Evolutionary conservation across 2,113 vertebrate species (phyloP).

Genomic region (Toxostoma redivivum): DNA sequence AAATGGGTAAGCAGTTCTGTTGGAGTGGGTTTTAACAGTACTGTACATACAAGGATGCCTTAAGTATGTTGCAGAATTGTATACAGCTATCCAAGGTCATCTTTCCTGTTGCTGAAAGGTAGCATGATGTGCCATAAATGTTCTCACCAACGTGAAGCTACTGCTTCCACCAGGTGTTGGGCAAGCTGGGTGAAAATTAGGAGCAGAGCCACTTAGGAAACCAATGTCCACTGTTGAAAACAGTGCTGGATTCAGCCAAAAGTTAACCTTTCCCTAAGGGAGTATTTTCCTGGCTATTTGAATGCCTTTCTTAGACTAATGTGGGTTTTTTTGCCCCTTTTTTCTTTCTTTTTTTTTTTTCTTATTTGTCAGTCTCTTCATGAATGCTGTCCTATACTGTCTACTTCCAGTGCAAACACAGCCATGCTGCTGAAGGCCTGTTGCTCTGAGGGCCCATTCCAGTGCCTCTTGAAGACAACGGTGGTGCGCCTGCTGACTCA

Average conservation of each 20-base stretch:
- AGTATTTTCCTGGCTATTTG: conserved; percentile 29
- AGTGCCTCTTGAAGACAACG: conserved; percentile 48
- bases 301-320: conserved; percentile 16
- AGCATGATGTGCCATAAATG: conserved; percentile 42
- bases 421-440: conserved; percentile 45
- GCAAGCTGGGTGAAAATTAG: conserved; percentile 39
- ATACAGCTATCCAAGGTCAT: background rate
- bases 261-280: conserved; percentile 2
- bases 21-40: conserved; percentile 23
- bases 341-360: background rate
- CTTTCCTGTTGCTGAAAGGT: conserved; percentile 4
- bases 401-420: background rate
- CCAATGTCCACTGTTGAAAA: conserved; percentile 14
- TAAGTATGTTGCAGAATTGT: conserved; percentile 12
- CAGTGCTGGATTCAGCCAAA: conserved; percentile 25
- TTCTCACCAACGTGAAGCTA: background rate
- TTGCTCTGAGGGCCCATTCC: conserved; percentile 31
- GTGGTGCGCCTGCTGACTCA: conserved; percentile 24
- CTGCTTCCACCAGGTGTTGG: conserved; percentile 31
- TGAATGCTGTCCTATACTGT: conserved; percentile 5
- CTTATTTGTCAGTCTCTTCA: background rate
- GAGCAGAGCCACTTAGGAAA: conserved; percentile 36
- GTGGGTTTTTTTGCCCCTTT: background rate
- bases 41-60: conserved; percentile 38
- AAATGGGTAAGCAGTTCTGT: conserved; percentile 9